These are phyloP conservation scores for Scolopax bukidnonensis DNA, from an alignment of 2,797 vertebrate species.

Conservation along the genomic window DNA sequence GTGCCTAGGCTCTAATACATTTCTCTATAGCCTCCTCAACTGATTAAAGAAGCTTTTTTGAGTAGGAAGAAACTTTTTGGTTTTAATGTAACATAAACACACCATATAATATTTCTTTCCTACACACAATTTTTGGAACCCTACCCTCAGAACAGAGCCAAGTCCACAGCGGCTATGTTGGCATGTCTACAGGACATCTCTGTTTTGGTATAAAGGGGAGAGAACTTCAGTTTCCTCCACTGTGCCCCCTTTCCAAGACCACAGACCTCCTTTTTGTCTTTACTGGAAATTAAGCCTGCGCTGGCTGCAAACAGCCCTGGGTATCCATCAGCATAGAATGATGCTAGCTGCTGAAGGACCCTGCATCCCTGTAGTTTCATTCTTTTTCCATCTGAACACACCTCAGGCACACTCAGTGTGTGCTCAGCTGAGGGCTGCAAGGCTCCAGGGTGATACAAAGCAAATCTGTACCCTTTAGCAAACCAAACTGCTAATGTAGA, in stretches of 20 bases:
- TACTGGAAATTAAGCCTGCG: neutral
- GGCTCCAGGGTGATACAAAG: neutral
- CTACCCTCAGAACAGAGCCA: neutral
- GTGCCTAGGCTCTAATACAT: neutral
- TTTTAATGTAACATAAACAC: neutral
- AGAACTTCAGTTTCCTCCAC: neutral
- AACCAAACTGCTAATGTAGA: neutral
- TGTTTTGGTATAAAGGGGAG: neutral
- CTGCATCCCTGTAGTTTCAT: neutral
- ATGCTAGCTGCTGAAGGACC: neutral
- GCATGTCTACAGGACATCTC: fast-evolving
- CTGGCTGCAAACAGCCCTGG: neutral
- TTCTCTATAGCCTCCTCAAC: neutral
- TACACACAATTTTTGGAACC: neutral
- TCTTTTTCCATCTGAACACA: neutral
- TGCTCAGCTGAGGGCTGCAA: neutral
- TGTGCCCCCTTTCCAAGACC: fast-evolving
- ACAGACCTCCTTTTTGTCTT: neutral
- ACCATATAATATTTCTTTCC: neutral
- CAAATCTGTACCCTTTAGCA: neutral
- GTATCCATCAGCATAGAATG: too few relatives aligned
- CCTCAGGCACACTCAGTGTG: neutral
- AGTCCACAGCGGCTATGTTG: fast-evolving
- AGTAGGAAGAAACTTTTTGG: neutral
- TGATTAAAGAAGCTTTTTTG: neutral